A percentile compares a stretch with the other conserved stretches of the same genome.
Evolutionary conservation across 2,113 vertebrate species (phyloP).

Genomic region (Artemisiospiza belli): DNA sequence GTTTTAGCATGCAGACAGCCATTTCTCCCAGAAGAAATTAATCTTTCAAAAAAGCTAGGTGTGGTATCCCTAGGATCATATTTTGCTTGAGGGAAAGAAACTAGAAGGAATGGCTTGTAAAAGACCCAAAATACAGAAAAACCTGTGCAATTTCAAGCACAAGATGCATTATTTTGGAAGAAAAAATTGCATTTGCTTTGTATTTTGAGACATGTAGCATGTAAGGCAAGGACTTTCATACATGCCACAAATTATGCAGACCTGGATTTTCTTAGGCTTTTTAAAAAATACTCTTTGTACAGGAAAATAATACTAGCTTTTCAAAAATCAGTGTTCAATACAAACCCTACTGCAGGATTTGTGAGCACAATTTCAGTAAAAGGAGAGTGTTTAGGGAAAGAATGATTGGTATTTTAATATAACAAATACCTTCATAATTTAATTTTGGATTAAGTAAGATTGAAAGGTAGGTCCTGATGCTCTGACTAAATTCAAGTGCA

Average conservation of each 20-base stretch:
- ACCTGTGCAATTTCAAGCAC: not conserved
- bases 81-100: not conserved
- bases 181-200: not conserved
- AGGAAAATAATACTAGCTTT: not conserved
- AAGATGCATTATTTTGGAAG: not conserved
- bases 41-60: not conserved
- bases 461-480: not conserved
- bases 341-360: not conserved
- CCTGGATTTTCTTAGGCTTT: not conserved
- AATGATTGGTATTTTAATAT: not conserved
- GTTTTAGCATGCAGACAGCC: not conserved
- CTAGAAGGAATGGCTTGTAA: not conserved
- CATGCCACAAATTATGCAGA: not conserved
- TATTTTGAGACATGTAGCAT: not conserved
- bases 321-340: not conserved
- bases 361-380: not conserved
- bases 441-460: not conserved
- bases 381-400: not conserved
- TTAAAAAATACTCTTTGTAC: not conserved
- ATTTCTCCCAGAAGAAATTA: not conserved
- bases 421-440: not conserved
- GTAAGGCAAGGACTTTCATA: not conserved
- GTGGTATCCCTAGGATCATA: not conserved
- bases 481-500: not conserved
- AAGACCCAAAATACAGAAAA: not conserved